A percentile compares a stretch with the other conserved stretches of the same genome.
These are phyloP conservation scores for Chesias legatella DNA, from an alignment of 2,888 invertebrate genomes.

Conservation along the genomic window DNA sequence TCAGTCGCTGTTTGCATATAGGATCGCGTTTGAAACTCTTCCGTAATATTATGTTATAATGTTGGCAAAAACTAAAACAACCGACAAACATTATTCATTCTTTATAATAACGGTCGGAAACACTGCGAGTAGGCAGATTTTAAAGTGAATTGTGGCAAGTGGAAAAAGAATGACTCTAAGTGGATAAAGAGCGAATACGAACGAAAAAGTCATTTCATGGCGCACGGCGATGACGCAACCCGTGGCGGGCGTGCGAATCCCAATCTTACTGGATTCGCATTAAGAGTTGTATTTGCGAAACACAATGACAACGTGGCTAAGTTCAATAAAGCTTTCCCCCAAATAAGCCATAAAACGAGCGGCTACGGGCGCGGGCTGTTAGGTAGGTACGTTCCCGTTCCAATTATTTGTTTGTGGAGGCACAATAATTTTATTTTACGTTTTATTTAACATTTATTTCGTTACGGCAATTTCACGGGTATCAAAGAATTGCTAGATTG, in stretches of 20 bases:
- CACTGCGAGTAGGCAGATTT: conserved; percentile 57
- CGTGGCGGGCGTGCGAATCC: conserved; percentile 36
- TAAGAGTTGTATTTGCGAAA: conserved; percentile 56
- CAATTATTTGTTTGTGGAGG: conserved; percentile 80
- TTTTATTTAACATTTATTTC: conserved; percentile 81
- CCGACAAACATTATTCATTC: conserved; percentile 46
- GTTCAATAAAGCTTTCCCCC: conserved; percentile 80
- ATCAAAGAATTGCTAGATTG: conserved; percentile 79
- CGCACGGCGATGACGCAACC: conserved; percentile 66
- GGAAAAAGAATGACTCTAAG: conserved; percentile 78
- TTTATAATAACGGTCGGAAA: conserved; percentile 58
- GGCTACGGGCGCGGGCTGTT: conserved; percentile 69
- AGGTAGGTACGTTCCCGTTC: conserved; percentile 62
- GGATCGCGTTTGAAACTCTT: no score
- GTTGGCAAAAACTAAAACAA: neutral
- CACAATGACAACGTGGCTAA: conserved; percentile 65
- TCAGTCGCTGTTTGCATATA: conserved; percentile 1
- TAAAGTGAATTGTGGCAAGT: conserved; percentile 79
- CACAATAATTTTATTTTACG: conserved; percentile 80
- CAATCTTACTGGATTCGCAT: conserved; percentile 39
- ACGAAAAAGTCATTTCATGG: conserved; percentile 79
- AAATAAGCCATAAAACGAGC: conserved; percentile 79
- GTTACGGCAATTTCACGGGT: conserved; percentile 80
- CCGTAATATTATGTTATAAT: no score
- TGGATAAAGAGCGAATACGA: conserved; percentile 79